Evolutionary conservation across 2,888 invertebrate genomes (phyloP).

Genomic region (Thera britannica): DNA sequence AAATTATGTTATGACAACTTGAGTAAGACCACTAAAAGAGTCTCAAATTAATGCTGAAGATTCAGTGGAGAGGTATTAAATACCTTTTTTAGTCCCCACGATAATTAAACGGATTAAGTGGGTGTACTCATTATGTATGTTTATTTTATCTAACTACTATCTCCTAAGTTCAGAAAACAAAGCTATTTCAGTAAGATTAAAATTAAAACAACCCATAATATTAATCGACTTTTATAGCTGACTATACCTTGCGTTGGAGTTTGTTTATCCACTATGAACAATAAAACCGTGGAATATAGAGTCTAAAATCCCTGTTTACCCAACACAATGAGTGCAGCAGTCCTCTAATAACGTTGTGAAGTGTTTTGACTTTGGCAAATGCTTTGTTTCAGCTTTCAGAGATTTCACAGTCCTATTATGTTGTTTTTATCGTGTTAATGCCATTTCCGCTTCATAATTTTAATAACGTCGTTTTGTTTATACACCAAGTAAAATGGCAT

Average conservation of each 20-base stretch:
- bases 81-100: no score
- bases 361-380: slow-evolving; percentile 38
- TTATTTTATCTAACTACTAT: no score
- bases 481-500: slow-evolving; percentile 15
- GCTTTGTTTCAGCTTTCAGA: slow-evolving; percentile 35
- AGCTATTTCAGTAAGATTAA: slow-evolving; percentile 4
- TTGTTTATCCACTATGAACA: slow-evolving; percentile 11
- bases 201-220: slow-evolving; percentile 19
- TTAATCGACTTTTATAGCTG: slow-evolving; percentile 15
- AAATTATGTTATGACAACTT: no score
- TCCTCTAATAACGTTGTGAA: slow-evolving; percentile 29
- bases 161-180: not conserved
- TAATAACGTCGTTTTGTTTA: slow-evolving; percentile 16
- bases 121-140: not conserved
- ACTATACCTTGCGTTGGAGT: slow-evolving; percentile 9
- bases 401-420: slow-evolving; percentile 24
- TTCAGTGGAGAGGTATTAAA: no score
- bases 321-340: slow-evolving; percentile 26
- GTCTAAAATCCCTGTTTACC: slow-evolving; percentile 13
- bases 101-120: not conserved
- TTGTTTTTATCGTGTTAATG: slow-evolving; percentile 24
- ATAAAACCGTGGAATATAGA: slow-evolving; percentile 2
- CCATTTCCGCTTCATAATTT: slow-evolving; percentile 19
- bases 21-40: no score
- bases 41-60: no score